Evolutionary conservation across 2,113 vertebrate genomes (phyloP), one percentile per base, ranked within the genome.

Genomic region (Uropsilus gracilis): DNA sequence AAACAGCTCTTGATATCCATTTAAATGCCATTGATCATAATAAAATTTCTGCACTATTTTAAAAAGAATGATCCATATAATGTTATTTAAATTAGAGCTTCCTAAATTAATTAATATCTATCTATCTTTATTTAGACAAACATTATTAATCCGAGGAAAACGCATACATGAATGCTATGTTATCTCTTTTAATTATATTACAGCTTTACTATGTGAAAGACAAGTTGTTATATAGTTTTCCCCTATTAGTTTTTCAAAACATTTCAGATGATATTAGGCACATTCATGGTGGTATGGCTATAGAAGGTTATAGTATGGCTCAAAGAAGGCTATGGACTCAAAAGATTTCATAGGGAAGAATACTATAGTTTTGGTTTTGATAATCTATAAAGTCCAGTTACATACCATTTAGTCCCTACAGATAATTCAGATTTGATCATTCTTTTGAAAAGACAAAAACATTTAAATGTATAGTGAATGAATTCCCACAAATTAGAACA

Each of bases 381-480:
- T 57, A 53, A 71, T 39, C 66, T 90, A 24, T 75, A 30, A 63
- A 69, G 93, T 81, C 89, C 66, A 91, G n/a, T 68, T 73, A 64
- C 9, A 28, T 59, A 30, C 68, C 30, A 59, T 88, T 94, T 71
- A 82, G 90, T 90, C 72, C 17, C 69, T 61, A 73, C 30, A 78
- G 12, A 88, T 75, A 83, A 69, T 63, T 92, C 53, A 89, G 75
- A 95, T 13, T 91, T 89, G 30, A 80, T n/a, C 7, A 2, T 50
- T 83, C 53, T 87, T 89, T 81, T 68, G 59, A 93, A 78, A 83
- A 75, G 22, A 71, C 26, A 90, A 87, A 89, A 90, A 39, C 68
- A 30, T 92, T 64, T 34, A 94, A 83, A 16, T 82, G 37, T 17
- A n/a, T 80, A 91, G 61, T 66, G 17, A 92, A 63, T 88, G 22